Conservation (phyloP, 2,113 vertebrate genomes). For the Ceyx melanurus region DNA sequence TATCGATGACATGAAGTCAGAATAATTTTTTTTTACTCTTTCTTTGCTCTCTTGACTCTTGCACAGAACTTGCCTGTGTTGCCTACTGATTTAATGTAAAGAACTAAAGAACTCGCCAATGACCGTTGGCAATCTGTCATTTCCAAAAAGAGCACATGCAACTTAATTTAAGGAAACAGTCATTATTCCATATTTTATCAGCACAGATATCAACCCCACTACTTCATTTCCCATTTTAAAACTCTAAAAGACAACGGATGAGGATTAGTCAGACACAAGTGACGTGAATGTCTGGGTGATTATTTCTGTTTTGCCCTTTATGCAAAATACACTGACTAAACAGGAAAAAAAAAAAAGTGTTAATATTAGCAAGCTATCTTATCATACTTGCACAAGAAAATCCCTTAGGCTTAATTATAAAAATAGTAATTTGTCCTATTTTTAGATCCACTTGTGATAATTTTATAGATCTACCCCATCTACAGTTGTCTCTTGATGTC, state of each 20-base stretch:
- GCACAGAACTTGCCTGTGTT: neutral
- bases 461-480: neutral
- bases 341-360: neutral
- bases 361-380: constrained; percentile 24
- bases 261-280: neutral
- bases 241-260: neutral
- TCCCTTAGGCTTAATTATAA: constrained; percentile 29
- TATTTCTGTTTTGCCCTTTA: constrained; percentile 56
- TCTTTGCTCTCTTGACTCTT: neutral
- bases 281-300: neutral
- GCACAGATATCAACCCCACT: neutral
- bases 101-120: neutral
- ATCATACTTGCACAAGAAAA: neutral
- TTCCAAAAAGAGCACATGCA: neutral
- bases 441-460: neutral
- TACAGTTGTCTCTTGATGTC: neutral
- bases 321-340: constrained; percentile 51
- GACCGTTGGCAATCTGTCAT: neutral
- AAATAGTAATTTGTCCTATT: neutral
- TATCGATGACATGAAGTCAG: neutral
- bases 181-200: neutral
- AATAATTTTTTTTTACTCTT: neutral
- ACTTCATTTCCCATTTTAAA: neutral
- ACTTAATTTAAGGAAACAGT: neutral
- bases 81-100: neutral